These are phyloP conservation scores for Lontra canadensis DNA, from an alignment of 2,113 vertebrate genomes.

Conservation along the genomic window DNA sequence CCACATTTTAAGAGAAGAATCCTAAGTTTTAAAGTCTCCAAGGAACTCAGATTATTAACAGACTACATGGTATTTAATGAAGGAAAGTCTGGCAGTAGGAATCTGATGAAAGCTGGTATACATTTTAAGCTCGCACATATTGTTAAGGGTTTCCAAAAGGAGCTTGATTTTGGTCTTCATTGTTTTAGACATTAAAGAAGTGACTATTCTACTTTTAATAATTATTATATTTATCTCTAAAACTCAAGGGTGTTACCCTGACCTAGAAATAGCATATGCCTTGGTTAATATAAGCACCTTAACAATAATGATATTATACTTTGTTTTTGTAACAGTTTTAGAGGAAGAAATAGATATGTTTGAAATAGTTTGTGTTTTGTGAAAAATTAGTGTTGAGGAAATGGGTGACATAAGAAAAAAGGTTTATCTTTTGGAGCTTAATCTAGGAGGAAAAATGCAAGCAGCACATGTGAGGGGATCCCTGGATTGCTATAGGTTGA, in stretches of 20 bases:
- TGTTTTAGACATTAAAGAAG: neutral
- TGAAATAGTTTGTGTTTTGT: no score
- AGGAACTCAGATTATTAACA: neutral
- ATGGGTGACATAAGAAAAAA: neutral
- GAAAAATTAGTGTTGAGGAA: neutral
- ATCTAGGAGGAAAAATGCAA: neutral
- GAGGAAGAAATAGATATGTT: neutral
- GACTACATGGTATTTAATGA: neutral
- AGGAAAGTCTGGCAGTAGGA: neutral
- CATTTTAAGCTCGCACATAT: neutral
- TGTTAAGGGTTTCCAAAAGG: neutral
- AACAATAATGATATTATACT: neutral
- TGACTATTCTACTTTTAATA: conserved; percentile 19
- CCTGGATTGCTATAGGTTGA: neutral
- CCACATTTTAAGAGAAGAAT: neutral
- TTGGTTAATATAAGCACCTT: neutral
- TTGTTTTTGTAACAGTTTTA: neutral
- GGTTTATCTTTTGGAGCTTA: neutral
- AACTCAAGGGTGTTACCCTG: neutral
- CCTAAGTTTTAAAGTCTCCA: neutral
- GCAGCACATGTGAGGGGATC: fast-evolving
- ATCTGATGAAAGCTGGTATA: neutral
- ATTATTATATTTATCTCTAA: neutral
- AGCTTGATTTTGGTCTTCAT: neutral
- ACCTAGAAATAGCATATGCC: neutral